Conservation (phyloP, 2,888 invertebrate species). For the Spisula solida region DNA sequence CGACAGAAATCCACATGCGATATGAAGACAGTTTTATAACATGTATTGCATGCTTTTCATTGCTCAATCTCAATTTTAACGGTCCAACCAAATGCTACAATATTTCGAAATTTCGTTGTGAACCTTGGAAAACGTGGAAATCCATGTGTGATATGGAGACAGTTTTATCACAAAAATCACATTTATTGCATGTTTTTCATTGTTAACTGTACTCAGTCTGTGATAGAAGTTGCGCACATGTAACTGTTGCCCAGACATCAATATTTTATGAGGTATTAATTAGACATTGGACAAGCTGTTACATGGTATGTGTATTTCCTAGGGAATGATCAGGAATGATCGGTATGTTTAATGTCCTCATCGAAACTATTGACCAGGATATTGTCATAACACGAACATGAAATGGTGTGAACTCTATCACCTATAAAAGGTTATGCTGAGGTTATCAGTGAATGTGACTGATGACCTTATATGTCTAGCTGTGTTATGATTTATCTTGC, state of each 20-base stretch:
- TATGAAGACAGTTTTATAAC: too few species aligned
- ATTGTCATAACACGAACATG: neutral
- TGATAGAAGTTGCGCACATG: neutral
- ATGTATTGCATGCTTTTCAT: too few species aligned
- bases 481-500: neutral
- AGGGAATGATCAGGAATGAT: neutral
- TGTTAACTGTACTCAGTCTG: neutral
- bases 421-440: neutral
- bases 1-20: too few species aligned
- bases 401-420: neutral
- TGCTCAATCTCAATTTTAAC: neutral
- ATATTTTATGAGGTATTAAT: constrained; percentile 27
- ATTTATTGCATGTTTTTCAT: neutral
- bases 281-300: constrained; percentile 16
- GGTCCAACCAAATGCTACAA: neutral
- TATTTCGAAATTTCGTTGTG: neutral
- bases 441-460: neutral
- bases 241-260: neutral
- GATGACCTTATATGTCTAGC: neutral
- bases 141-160: neutral
- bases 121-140: neutral
- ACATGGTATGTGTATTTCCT: neutral
- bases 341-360: neutral
- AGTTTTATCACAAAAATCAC: neutral
- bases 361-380: neutral